phyloP scores from a whole-genome alignment of 2,113 vertebrate genomes.

The Spea multiplicata region DNA sequence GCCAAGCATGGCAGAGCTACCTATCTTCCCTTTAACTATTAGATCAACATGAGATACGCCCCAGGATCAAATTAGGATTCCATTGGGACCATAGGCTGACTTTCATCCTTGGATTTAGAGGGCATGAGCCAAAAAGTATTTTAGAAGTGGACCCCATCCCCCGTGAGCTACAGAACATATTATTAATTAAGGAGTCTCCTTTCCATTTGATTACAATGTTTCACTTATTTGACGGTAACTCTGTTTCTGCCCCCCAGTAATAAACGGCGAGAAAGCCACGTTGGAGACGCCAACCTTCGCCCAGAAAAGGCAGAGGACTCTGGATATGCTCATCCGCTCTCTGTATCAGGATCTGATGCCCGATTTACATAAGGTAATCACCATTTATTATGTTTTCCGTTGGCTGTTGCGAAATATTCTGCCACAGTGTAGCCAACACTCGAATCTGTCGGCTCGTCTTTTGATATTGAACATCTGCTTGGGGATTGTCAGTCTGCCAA shows the following conservation, averaged over 20 bases:
- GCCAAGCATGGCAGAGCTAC: too few relatives aligned
- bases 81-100: too few relatives aligned
- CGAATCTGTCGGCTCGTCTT: conserved; percentile 6
- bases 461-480: conserved; percentile 10
- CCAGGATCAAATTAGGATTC: too few relatives aligned
- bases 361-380: conserved; percentile 88
- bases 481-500: background rate
- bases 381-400: background rate
- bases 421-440: conserved; percentile 3
- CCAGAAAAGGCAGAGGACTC: conserved; percentile 94
- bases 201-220: too few relatives aligned
- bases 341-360: conserved; percentile 95
- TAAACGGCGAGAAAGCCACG: conserved; percentile 98
- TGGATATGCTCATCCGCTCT: conserved; percentile 97
- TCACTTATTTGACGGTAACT: too few relatives aligned
- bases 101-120: too few relatives aligned
- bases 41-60: too few relatives aligned
- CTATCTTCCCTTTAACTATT: too few relatives aligned
- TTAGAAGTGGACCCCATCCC: too few relatives aligned
- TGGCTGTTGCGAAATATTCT: conserved; percentile 7
- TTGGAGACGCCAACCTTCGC: conserved; percentile 97
- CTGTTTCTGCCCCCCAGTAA: conserved; percentile 72
- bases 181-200: too few relatives aligned
- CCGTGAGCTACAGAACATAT: too few relatives aligned
- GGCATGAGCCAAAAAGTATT: too few relatives aligned